A percentile compares a stretch with the other conserved stretches of the same genome.
phyloP scores from a whole-genome alignment of 2,888 invertebrate genomes.

The Campopleginae sp. region DNA sequence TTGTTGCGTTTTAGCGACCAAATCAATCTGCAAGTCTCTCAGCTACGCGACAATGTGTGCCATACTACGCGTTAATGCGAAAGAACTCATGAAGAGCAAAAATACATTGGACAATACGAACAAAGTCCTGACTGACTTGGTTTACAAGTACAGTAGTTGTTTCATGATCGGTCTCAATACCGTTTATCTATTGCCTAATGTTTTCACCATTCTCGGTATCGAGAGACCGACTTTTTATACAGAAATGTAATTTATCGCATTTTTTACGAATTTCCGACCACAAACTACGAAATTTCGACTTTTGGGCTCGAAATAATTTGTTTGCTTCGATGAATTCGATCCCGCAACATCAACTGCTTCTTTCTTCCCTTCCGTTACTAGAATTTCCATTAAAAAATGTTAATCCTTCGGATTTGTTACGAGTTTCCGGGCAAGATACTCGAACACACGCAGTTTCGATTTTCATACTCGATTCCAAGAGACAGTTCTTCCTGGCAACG shows the following conservation, averaged over 20 bases:
- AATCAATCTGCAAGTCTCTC: constrained; percentile 88
- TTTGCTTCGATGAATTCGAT: neutral
- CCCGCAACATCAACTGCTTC: neutral
- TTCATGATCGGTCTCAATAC: constrained; percentile 92
- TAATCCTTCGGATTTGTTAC: neutral
- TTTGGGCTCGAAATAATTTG: neutral
- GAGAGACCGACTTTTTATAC: constrained; percentile 94
- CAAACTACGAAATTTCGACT: too few relatives aligned
- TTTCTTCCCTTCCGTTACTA: neutral
- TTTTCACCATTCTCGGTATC: constrained; percentile 91
- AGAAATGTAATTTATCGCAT: constrained; percentile 86
- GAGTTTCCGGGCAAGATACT: neutral
- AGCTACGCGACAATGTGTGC: constrained; percentile 90
- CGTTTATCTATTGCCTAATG: constrained; percentile 90
- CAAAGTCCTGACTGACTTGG: constrained; percentile 91
- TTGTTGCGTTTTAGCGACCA: constrained; percentile 89
- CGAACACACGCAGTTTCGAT: neutral
- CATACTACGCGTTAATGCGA: constrained; percentile 88
- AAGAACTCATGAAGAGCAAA: constrained; percentile 88
- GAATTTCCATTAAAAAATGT: neutral
- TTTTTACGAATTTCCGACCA: neutral
- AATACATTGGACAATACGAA: constrained; percentile 89
- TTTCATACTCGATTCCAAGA: neutral
- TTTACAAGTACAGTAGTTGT: constrained; percentile 93
- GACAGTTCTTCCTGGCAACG: neutral